phyloP scores from a whole-genome alignment of 2,888 invertebrate species.

The Onchidella celtica region DNA sequence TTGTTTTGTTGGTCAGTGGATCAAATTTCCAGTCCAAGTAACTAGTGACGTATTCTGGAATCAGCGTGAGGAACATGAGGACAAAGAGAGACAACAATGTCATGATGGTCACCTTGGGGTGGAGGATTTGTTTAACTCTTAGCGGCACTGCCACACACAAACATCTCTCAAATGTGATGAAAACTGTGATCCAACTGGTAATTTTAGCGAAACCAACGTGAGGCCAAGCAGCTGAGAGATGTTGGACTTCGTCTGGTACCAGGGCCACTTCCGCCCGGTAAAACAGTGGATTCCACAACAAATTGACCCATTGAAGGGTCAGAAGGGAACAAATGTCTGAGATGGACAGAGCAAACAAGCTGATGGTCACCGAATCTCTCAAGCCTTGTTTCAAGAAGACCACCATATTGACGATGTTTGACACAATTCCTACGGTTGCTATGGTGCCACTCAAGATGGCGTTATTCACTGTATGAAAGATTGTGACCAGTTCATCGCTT shows the following conservation, averaged over 20 bases:
- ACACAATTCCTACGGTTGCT: background rate
- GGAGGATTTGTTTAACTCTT: slow-evolving; percentile 31
- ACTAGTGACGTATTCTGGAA: slow-evolving; percentile 12
- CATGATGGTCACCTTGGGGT: background rate
- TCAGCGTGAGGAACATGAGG: background rate
- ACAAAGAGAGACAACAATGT: background rate
- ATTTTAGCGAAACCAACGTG: slow-evolving; percentile 11
- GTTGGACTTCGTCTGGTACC: background rate
- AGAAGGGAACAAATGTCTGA: background rate
- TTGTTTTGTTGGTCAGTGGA: background rate
- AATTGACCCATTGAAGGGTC: background rate
- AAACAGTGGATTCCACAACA: slow-evolving; percentile 10
- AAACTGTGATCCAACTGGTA: slow-evolving; percentile 31
- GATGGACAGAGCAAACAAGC: slow-evolving; percentile 7
- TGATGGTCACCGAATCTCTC: slow-evolving; percentile 5
- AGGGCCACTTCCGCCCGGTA: background rate
- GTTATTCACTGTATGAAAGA: background rate
- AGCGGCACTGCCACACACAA: slow-evolving; percentile 27
- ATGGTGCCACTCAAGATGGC: background rate
- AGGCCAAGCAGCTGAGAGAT: slow-evolving; percentile 27
- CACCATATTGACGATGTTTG: slow-evolving; percentile 16
- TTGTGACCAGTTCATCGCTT: background rate
- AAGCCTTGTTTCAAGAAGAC: slow-evolving; percentile 26
- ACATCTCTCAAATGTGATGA: slow-evolving; percentile 32
- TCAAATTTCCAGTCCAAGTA: slow-evolving; percentile 29